Evolutionary conservation across 2,888 invertebrate species (phyloP), one percentile per base, ranked within the genome.

Genomic region (Corbicula japonica): DNA sequence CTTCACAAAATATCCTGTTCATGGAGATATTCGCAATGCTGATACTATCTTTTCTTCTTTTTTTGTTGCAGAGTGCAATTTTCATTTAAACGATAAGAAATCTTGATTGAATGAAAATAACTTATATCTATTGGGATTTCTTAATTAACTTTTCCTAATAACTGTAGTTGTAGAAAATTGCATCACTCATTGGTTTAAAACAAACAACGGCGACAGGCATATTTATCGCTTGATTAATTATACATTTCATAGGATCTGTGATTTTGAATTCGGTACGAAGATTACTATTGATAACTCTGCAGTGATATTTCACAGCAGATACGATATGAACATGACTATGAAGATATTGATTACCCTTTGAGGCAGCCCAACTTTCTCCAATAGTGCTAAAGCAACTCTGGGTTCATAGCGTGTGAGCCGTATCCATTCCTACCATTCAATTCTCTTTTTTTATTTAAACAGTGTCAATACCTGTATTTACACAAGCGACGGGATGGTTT

Each of bases 401-500:
- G 21, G 50, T 41, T 35, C 38, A 38, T 66, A 66, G 52, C 41
- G 66, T 41, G 54, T 54, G 66, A 65, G 21, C 38, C 66, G 52
- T 66, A 66, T 54, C 54, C 35, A 66, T 66, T 54, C 52, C 30
- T 32, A 52, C 28, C 35, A 52, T 38, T 66, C 52, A 44, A 60
- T 58, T 65, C 61, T 30, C 58, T 50, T 21, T 46, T 44, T 61
- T 35, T 76, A 54, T 66, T 71, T 71, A 66, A 66, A 71, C 54
- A 54, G 26, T 65, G 61, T 23, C 35, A 28, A 28, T 66, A 76
- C 71, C 76, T 61, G 76, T 71, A 66, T 71, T 71, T 76, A 44
- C 52, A 61, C 61, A 71, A 71, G 48, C 60, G 76, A 71, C 34
- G 56, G 32, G 44, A 60, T 70, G 69, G 60, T 50, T 30, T 30